Conservation (phyloP, 2,888 invertebrate genomes). For the Hypomecis atomaria region DNA sequence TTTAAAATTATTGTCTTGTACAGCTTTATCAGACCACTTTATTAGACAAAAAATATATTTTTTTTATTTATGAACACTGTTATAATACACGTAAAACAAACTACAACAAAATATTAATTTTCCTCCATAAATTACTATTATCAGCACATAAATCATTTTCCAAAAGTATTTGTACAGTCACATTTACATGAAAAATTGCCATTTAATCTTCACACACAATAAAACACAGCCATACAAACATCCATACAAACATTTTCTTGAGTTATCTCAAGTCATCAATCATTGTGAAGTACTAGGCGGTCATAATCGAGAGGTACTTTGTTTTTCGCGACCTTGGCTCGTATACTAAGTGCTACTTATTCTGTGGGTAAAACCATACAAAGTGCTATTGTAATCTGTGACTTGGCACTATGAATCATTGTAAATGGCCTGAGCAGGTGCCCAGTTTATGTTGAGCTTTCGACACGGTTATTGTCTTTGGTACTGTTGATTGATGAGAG, state of each 20-base stretch:
- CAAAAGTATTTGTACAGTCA: conserved; percentile 8
- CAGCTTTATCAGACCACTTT: no score
- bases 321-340: conserved; percentile 51
- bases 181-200: conserved; percentile 27
- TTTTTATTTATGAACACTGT: no score
- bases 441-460: conserved; percentile 42
- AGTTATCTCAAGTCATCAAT: conserved; percentile 51
- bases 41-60: no score
- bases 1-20: no score
- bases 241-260: conserved; percentile 42
- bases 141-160: background rate
- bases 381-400: conserved; percentile 6
- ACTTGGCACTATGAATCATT: conserved; percentile 49
- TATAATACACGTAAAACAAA: background rate
- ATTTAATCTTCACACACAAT: conserved; percentile 30
- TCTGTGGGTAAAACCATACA: background rate
- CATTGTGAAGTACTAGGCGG: conserved; percentile 55
- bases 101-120: background rate
- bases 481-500: conserved; percentile 20
- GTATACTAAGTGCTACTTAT: background rate
- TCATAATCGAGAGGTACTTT: conserved; percentile 47
- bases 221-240: conserved; percentile 39
- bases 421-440: conserved; percentile 39
- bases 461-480: conserved; percentile 6
- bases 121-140: conserved; percentile 6